phyloP scores from a whole-genome alignment of 2,888 invertebrate species.

The Alloscopus bannaensis region DNA sequence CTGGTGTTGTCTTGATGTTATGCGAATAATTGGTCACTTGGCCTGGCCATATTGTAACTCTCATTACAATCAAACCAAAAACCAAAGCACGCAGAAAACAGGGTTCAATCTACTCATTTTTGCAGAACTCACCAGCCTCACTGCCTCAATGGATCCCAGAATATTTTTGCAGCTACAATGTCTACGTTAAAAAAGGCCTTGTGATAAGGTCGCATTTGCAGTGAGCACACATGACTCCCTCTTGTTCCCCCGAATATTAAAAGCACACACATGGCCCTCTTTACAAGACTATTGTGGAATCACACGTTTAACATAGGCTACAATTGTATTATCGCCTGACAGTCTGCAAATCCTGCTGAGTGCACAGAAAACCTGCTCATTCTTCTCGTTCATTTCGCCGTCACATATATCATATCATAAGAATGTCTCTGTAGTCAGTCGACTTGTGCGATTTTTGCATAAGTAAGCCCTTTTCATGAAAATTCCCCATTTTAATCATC shows the following conservation, averaged over 20 bases:
- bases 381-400: neutral
- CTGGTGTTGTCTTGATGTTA: too few relatives aligned
- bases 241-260: neutral
- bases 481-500: constrained; percentile 20
- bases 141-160: too few relatives aligned
- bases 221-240: too few relatives aligned
- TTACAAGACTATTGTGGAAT: neutral
- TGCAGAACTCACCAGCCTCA: too few relatives aligned
- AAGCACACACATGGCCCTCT: constrained; percentile 15
- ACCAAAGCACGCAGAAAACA: too few relatives aligned
- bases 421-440: constrained; percentile 12
- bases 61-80: too few relatives aligned
- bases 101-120: too few relatives aligned
- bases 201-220: too few relatives aligned
- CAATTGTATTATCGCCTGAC: constrained; percentile 10
- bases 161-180: too few relatives aligned
- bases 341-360: constrained; percentile 34
- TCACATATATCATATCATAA: constrained; percentile 15
- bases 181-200: too few relatives aligned
- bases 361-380: constrained; percentile 1
- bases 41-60: too few relatives aligned
- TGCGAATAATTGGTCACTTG: too few relatives aligned
- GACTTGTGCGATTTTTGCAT: neutral
- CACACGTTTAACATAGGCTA: neutral
- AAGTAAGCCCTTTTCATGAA: constrained; percentile 6